These are phyloP conservation scores for Seladonia tumulorum DNA, from an alignment of 2,888 invertebrate species.

Conservation along the genomic window DNA sequence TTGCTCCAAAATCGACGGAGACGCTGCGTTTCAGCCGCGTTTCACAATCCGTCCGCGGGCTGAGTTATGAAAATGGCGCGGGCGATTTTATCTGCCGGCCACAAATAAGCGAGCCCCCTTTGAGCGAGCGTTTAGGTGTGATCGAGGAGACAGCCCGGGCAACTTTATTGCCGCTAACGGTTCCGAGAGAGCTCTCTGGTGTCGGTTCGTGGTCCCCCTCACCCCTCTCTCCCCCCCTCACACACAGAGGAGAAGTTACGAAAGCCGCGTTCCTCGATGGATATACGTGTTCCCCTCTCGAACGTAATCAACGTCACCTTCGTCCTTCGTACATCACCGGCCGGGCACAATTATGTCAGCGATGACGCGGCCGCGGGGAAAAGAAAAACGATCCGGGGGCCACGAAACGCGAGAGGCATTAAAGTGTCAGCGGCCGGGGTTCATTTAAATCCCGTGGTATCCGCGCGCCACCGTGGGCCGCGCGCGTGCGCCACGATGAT, in stretches of 20 bases:
- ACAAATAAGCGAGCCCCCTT: conserved; percentile 67
- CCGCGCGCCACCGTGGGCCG: conserved; percentile 40
- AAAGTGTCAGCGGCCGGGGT: conserved; percentile 71
- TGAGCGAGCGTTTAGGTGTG: conserved; percentile 59
- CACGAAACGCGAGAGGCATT: conserved; percentile 65
- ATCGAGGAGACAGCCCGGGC: conserved; percentile 55
- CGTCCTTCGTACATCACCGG: conserved; percentile 70
- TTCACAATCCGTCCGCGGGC: conserved; percentile 47
- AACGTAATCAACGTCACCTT: conserved; percentile 68
- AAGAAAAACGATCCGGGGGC: conserved; percentile 42
- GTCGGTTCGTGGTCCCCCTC: background rate
- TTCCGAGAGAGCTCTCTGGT: conserved; percentile 23
- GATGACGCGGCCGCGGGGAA: conserved; percentile 56
- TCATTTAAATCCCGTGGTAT: conserved; percentile 71
- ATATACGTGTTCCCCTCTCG: conserved; percentile 62
- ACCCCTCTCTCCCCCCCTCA: background rate
- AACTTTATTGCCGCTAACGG: conserved; percentile 67
- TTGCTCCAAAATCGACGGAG: conserved; percentile 43
- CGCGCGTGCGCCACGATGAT: conserved; percentile 26
- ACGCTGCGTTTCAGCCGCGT: conserved; percentile 19
- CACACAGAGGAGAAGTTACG: conserved; percentile 54
- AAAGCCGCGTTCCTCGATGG: conserved; percentile 54
- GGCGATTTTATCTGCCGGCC: conserved; percentile 55
- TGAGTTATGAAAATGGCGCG: conserved; percentile 63
- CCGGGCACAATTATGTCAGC: conserved; percentile 71